These are phyloP conservation scores for Sinocyclocheilus grahami DNA, from an alignment of 2,113 vertebrate species.

Conservation along the genomic window DNA sequence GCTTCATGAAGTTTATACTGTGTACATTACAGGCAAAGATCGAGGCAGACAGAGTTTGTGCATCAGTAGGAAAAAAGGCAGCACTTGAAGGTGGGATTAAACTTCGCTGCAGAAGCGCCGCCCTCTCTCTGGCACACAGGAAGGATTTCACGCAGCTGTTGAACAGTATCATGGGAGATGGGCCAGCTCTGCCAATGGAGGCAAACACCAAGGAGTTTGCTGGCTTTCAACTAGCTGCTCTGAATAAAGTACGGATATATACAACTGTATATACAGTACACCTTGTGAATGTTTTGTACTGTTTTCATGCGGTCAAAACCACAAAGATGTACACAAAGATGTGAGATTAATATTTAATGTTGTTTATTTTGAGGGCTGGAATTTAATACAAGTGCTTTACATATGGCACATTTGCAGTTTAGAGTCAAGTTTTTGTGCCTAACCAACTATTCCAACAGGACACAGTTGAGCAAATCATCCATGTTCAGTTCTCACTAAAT, in stretches of 20 bases:
- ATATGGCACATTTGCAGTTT: background rate
- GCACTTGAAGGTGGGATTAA: constrained; percentile 87
- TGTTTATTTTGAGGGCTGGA: background rate
- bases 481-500: background rate
- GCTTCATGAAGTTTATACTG: background rate
- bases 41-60: constrained; percentile 92
- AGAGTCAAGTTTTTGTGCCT: background rate
- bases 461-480: background rate
- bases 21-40: constrained; percentile 84
- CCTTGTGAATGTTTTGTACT: background rate
- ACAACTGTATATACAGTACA: background rate
- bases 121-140: constrained; percentile 85
- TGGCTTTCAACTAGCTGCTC: constrained; percentile 90
- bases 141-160: constrained; percentile 91
- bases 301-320: background rate
- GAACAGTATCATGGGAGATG: constrained; percentile 87
- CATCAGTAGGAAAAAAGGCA: constrained; percentile 88
- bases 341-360: background rate
- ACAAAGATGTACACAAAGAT: background rate
- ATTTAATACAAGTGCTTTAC: background rate
- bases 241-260: constrained; percentile 84
- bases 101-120: constrained; percentile 85
- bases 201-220: constrained; percentile 93
- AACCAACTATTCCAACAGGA: background rate
- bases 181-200: constrained; percentile 81